A percentile compares a stretch with the other conserved stretches of the same genome.
Evolutionary conservation across 2,113 vertebrate species (phyloP).

Genomic region (Haliaeetus leucogaster): DNA sequence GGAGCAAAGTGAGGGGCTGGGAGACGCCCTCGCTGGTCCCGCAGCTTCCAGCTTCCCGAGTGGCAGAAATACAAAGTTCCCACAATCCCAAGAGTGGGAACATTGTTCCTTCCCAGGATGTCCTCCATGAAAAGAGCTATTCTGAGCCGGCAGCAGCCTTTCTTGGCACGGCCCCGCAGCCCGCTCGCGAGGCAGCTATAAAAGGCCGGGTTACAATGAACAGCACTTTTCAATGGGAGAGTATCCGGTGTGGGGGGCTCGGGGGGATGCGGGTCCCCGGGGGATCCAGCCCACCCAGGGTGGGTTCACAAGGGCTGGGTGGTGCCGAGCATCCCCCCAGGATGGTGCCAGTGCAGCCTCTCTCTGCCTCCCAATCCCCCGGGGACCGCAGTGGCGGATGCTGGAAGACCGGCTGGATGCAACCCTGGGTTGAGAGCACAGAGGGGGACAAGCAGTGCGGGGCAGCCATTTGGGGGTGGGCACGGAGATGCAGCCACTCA

Average conservation of each 20-base stretch:
- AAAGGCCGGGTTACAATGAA: conserved; percentile 47
- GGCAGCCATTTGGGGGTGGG: not conserved
- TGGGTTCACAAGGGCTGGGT: not conserved
- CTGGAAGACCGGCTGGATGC: not conserved
- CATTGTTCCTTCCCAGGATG: conserved; percentile 68
- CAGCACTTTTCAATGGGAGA: conserved; percentile 24
- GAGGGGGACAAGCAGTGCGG: not conserved
- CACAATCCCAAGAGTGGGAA: conserved; percentile 60
- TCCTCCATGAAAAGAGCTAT: conserved; percentile 68
- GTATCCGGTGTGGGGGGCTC: not conserved
- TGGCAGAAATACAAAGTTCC: conserved; percentile 28
- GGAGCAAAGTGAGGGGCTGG: not conserved
- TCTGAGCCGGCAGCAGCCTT: conserved; percentile 60
- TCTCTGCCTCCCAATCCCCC: rapidly evolving
- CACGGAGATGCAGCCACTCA: not conserved
- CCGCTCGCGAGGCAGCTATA: not conserved
- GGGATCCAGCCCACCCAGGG: not conserved
- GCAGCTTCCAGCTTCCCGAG: not conserved
- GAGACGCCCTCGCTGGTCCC: not conserved
- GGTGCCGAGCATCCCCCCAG: not conserved
- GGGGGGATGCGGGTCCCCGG: not conserved
- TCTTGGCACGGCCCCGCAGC: conserved; percentile 45
- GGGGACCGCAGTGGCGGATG: rapidly evolving
- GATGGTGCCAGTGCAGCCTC: not conserved
- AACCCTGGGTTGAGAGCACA: not conserved